Evolutionary conservation across 2,113 vertebrate species (phyloP), one percentile per base, ranked within the genome.

Genomic region (Ciconia boyciana): DNA sequence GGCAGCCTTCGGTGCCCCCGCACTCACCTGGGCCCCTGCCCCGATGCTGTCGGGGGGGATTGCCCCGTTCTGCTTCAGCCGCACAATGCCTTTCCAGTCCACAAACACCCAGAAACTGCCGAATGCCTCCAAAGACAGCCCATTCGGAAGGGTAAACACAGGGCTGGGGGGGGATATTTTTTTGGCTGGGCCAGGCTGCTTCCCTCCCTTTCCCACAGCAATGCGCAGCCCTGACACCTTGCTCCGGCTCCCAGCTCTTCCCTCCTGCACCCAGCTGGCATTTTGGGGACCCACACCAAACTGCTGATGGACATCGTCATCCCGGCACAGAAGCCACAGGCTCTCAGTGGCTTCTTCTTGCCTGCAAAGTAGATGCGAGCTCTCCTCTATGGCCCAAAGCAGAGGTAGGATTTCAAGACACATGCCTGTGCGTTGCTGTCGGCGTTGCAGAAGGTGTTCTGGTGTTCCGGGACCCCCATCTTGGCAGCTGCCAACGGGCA

Each of bases 1-100:
- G 1, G 9, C 29, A 44, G 70, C 60, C 54, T 48, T 29, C 0
- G 0, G 44, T 70, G 68, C 6, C 20, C 54, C 60, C 12, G 6
- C 1, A 0, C 54, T 74, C 6, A 0, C 64, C 41, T 16, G 52
- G 57, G 64, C 46, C 60, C 21, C 54, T 60, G n/a, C 28, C 43
- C 32, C 0, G 1, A 16, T 10, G 17, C 24, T 39, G 8, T 6
- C 0, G 1, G 7, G 9, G 14, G 36, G n/a, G 6, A 20, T 17
- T 32, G 51, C 43, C 52, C 46, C 1, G 0, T 41, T 65, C 62
- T 15, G 28, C 31, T 52, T 48, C 57, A 2, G 25, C 32, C 1
- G 2, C 55, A 26, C 44, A 16, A 6, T 7, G 58, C 39, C 28
- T 49, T 41, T 26, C 76, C 71, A 24, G 79, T 3, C 65, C 80